phyloP scores from a whole-genome alignment of 2,113 vertebrate genomes.

The Anguilla japonica region DNA sequence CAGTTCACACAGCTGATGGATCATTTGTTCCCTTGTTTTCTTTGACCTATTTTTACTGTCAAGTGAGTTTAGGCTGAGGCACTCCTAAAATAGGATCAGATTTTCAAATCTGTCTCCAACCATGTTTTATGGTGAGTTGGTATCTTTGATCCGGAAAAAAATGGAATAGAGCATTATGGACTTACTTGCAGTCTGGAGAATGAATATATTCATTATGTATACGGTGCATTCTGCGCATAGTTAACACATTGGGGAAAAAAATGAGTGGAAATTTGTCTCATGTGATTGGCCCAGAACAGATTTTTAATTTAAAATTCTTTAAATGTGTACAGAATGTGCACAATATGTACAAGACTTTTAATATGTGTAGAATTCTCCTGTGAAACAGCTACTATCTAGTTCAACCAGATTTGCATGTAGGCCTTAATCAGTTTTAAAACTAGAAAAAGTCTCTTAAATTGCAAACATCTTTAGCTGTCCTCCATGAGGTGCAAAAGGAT shows the following conservation, averaged over 20 bases:
- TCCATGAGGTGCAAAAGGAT: background rate
- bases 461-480: background rate
- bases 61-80: background rate
- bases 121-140: background rate
- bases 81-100: background rate
- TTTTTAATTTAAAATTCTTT: background rate
- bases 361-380: too few relatives aligned
- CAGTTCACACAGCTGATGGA: constrained; percentile 13
- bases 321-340: background rate
- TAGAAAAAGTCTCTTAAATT: background rate
- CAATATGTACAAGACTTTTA: background rate
- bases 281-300: background rate
- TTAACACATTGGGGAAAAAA: background rate
- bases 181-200: background rate
- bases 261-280: background rate
- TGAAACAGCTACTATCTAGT: too few relatives aligned
- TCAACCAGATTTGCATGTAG: background rate
- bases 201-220: too few relatives aligned
- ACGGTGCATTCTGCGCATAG: background rate
- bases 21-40: constrained; percentile 1
- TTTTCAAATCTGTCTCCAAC: background rate
- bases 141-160: background rate
- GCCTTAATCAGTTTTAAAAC: background rate
- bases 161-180: background rate
- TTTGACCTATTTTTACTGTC: constrained; percentile 6